phyloP scores from a whole-genome alignment of 2,888 invertebrate genomes.

The Antitype chi region DNA sequence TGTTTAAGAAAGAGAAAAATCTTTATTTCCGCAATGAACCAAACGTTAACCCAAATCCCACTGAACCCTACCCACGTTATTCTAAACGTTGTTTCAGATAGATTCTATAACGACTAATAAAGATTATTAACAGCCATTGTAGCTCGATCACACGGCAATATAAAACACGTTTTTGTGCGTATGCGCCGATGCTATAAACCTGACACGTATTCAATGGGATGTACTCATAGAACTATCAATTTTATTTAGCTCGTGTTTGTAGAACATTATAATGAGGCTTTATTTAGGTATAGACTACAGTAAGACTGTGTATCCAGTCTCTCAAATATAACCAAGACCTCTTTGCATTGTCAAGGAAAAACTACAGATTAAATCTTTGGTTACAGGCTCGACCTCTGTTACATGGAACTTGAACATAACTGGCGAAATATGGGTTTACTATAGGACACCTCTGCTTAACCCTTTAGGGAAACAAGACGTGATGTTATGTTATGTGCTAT shows the following conservation, averaged over 20 bases:
- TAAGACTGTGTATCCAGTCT: not conserved
- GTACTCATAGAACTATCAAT: constrained; percentile 43
- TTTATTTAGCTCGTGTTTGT: constrained; percentile 39
- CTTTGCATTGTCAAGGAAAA: not conserved
- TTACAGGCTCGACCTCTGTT: too few species aligned
- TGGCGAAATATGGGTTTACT: too few species aligned
- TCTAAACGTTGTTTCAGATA: constrained; percentile 56
- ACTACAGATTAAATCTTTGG: not conserved
- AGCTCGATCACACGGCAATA: constrained; percentile 62
- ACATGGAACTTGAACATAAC: too few species aligned
- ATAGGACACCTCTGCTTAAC: too few species aligned
- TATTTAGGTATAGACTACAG: not conserved
- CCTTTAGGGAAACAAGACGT: too few species aligned
- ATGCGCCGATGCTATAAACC: constrained; percentile 28
- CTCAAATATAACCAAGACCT: not conserved
- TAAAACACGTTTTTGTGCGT: constrained; percentile 51
- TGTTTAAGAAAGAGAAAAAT: too few species aligned
- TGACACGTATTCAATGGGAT: constrained; percentile 47
- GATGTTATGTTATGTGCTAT: too few species aligned
- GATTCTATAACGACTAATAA: constrained; percentile 65
- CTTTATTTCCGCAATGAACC: too few species aligned
- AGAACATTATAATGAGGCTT: constrained; percentile 31
- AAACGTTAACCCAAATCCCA: not conserved
- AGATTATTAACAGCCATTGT: constrained; percentile 69
- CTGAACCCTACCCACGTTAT: constrained; percentile 43